Evolutionary conservation across 2,113 vertebrate genomes (phyloP).

Genomic region (Hymenochirus boettgeri): DNA sequence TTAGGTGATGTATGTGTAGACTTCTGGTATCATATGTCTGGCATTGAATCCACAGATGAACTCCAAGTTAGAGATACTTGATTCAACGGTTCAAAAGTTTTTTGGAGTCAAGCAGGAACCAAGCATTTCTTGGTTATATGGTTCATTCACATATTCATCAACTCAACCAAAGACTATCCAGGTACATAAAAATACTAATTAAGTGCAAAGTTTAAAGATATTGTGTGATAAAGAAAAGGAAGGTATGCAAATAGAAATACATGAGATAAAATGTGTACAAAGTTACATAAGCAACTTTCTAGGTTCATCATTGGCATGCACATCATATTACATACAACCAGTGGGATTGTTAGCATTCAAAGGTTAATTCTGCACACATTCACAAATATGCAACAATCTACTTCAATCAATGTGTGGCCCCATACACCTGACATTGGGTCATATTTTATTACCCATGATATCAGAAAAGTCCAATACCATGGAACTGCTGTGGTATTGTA

Average conservation of each 20-base stretch:
- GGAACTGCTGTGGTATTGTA: too few species aligned
- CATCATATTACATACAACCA: too few species aligned
- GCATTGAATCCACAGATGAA: slow-evolving; percentile 54
- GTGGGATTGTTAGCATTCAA: too few species aligned
- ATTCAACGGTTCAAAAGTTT: slow-evolving; percentile 39
- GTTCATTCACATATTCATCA: slow-evolving; percentile 53
- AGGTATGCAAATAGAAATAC: neutral
- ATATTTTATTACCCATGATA: too few species aligned
- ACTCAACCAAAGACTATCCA: slow-evolving; percentile 50
- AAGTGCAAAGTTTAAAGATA: neutral
- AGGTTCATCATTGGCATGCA: too few species aligned
- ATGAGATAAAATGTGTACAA: neutral
- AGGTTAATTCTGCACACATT: too few species aligned
- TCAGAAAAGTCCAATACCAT: too few species aligned
- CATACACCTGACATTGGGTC: too few species aligned
- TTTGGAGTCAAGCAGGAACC: slow-evolving; percentile 63
- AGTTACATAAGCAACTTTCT: neutral
- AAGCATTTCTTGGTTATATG: slow-evolving; percentile 64
- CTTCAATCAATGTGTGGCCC: too few species aligned
- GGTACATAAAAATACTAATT: slow-evolving; percentile 60
- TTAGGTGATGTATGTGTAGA: slow-evolving; percentile 70
- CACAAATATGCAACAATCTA: too few species aligned
- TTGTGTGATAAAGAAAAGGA: neutral
- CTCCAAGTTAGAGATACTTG: slow-evolving; percentile 59
- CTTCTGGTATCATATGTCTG: slow-evolving; percentile 74